Percentiles rank a stretch among this genome's conserved stretches.
These are phyloP conservation scores for Nematostella vectensis DNA, from an alignment of 92 coral and sea anemone genomes.

Conservation along the genomic window DNA sequence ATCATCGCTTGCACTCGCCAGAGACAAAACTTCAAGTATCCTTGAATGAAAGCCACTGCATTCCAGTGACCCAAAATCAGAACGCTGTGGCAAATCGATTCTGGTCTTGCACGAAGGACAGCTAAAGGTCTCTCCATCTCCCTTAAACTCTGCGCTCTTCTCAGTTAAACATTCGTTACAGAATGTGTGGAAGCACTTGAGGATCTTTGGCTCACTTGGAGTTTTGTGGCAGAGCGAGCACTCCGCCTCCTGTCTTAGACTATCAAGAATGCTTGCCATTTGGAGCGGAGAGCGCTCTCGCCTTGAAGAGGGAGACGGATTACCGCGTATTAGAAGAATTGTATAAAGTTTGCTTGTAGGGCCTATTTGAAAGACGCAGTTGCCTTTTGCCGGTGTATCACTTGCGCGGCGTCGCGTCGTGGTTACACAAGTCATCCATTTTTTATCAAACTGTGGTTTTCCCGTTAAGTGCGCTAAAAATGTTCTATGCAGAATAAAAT, in stretches of 20 bases:
- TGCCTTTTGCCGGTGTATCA: no score
- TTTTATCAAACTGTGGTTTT: no score
- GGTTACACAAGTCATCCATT: no score
- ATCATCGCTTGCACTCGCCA: background rate
- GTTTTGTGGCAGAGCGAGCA: slow-evolving; percentile 17
- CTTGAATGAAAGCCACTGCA: slow-evolving; percentile 11
- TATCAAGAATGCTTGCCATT: slow-evolving; percentile 6
- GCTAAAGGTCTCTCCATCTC: slow-evolving; percentile 6
- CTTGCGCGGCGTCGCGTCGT: no score
- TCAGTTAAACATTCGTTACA: slow-evolving; percentile 12
- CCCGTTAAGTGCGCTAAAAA: no score
- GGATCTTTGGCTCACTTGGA: slow-evolving; percentile 12
- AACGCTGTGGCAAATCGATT: background rate
- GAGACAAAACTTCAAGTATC: slow-evolving; percentile 6
- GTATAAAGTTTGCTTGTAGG: no score
- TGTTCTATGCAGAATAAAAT: no score
- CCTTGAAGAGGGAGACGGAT: no score
- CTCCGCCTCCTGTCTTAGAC: slow-evolving; percentile 5
- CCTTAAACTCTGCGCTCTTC: slow-evolving; percentile 2
- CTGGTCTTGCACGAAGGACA: slow-evolving; percentile 7
- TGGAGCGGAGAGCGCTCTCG: no score
- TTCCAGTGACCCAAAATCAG: slow-evolving; percentile 5
- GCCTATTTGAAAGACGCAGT: no score
- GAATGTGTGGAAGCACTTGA: slow-evolving; percentile 22
- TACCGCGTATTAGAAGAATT: no score